phyloP scores from a whole-genome alignment of 2,888 invertebrate genomes.

The Lasioglossum calceatum region DNA sequence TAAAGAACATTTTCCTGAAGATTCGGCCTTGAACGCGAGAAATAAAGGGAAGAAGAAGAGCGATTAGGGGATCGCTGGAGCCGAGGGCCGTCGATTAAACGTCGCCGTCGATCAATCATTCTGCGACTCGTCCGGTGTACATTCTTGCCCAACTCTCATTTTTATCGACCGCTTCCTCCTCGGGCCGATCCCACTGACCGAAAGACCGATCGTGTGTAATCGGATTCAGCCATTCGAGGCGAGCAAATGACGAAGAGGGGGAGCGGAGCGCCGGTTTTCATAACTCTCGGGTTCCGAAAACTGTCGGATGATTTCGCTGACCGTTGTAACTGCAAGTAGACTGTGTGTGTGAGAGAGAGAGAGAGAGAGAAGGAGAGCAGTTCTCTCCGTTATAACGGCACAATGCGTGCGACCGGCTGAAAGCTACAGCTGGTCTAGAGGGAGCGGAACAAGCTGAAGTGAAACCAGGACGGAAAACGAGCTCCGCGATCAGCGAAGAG shows the following conservation, averaged over 20 bases:
- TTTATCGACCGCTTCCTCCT: background rate
- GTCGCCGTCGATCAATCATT: conserved; percentile 34
- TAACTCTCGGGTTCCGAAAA: conserved; percentile 20
- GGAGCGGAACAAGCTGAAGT: background rate
- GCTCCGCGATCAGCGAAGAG: background rate
- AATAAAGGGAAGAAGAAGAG: background rate
- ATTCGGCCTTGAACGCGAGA: conserved; percentile 22
- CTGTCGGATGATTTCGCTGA: conserved; percentile 50
- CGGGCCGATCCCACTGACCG: conserved; percentile 34
- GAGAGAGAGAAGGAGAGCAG: conserved; percentile 13
- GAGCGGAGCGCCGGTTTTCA: conserved; percentile 45
- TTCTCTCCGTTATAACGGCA: conserved; percentile 71
- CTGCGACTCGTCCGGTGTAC: background rate
- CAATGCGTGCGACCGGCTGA: conserved; percentile 52
- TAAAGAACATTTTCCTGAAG: conserved; percentile 36
- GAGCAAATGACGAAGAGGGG: background rate
- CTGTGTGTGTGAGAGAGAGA: background rate
- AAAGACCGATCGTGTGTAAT: conserved; percentile 37
- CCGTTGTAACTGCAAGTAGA: background rate
- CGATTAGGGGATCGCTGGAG: too few species aligned
- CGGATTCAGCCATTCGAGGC: background rate
- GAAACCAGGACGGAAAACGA: background rate
- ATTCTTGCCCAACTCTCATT: background rate
- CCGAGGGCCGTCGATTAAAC: background rate
- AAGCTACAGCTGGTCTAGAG: background rate